Evolutionary conservation across 1,140 invertebrate genomes (phyloP).

Genomic region (Ips typographus): DNA sequence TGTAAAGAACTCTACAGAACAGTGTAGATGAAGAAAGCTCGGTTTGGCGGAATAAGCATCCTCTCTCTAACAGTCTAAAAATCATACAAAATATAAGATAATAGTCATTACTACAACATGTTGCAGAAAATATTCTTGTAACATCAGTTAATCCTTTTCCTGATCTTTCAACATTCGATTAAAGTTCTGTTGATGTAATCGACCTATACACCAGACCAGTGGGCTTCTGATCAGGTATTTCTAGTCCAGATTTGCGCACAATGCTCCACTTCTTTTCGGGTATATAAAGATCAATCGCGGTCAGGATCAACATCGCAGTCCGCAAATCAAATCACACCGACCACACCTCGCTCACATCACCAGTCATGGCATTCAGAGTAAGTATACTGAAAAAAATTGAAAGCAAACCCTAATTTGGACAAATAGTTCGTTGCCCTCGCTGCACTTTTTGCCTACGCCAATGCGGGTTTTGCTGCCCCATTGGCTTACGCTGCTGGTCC

Average conservation of each 20-base stretch:
- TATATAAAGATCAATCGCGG: conserved; percentile 33
- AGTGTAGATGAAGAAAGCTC: no score
- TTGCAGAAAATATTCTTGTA: no score
- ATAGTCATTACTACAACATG: no score
- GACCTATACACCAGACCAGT: no score
- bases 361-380: conserved; percentile 31
- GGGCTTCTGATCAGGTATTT: conserved; percentile 26
- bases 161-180: no score
- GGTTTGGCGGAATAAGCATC: no score
- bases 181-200: no score
- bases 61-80: no score
- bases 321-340: conserved; percentile 22
- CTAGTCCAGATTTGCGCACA: conserved; percentile 33
- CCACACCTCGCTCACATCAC: not conserved
- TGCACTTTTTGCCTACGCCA: conserved; percentile 34
- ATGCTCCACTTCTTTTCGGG: conserved; percentile 32
- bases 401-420: no score
- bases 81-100: no score
- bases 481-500: conserved; percentile 30
- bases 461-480: conserved; percentile 11
- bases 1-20: no score
- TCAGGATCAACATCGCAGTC: conserved; percentile 33
- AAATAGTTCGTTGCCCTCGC: conserved; percentile 17
- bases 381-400: not conserved
- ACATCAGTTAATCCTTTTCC: no score